Conservation (phyloP, 2,888 invertebrate genomes). For the Mechanitis mazaeus region DNA sequence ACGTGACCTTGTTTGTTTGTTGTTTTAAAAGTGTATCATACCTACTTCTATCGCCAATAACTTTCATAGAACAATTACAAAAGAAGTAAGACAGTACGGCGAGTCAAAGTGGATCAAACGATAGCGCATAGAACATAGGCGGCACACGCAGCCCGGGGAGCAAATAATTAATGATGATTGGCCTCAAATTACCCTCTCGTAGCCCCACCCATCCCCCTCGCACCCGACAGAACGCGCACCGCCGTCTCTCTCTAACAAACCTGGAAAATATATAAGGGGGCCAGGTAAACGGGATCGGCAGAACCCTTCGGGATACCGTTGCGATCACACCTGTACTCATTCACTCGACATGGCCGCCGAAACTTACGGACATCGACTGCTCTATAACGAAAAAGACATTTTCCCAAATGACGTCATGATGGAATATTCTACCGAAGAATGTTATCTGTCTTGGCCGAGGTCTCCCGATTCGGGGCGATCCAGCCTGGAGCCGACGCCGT, state of each 20-base stretch:
- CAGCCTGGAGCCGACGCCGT: constrained; percentile 72
- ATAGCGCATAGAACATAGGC: constrained; percentile 48
- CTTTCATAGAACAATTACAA: constrained; percentile 29
- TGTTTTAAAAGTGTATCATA: neutral
- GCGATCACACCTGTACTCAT: constrained; percentile 50
- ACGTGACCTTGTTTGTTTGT: too few species aligned
- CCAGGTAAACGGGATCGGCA: constrained; percentile 62
- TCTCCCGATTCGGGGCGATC: constrained; percentile 73
- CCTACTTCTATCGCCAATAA: neutral
- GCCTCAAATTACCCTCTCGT: constrained; percentile 72
- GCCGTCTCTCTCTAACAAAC: constrained; percentile 51
- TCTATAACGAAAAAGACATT: constrained; percentile 67
- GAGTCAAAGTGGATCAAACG: constrained; percentile 46
- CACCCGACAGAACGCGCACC: constrained; percentile 35
- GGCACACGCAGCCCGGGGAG: constrained; percentile 61
- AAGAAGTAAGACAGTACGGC: constrained; percentile 34
- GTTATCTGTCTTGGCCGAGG: constrained; percentile 66
- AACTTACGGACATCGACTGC: constrained; percentile 70
- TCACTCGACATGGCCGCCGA: constrained; percentile 62
- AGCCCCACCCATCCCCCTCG: constrained; percentile 47
- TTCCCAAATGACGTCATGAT: constrained; percentile 66
- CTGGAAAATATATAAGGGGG: constrained; percentile 66
- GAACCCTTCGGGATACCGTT: constrained; percentile 61
- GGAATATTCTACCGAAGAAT: constrained; percentile 66
- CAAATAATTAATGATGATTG: constrained; percentile 76